phyloP scores from a whole-genome alignment of 53 echinoderm and acorn worm species.

The Echinometra lucunter region DNA sequence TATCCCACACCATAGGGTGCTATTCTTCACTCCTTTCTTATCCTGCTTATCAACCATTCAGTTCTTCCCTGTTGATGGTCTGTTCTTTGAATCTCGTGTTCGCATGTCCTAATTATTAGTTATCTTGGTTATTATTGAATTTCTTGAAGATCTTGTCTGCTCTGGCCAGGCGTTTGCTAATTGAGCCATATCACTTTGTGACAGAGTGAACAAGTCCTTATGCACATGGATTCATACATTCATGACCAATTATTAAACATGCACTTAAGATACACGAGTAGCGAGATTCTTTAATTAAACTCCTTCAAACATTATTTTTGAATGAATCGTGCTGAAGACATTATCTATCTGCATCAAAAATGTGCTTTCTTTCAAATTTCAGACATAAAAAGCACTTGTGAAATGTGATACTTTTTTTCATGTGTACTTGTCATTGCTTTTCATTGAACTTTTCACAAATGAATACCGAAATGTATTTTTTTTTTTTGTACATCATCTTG shows the following conservation, averaged over 20 bases:
- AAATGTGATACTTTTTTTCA: no score
- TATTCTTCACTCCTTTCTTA: background rate
- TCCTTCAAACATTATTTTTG: no score
- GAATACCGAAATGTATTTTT: no score
- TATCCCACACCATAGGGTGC: constrained; percentile 38
- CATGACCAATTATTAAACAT: background rate
- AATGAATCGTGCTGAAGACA: no score
- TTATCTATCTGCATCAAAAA: no score
- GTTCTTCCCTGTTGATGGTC: background rate
- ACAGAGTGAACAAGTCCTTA: background rate
- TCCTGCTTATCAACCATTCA: constrained; percentile 16
- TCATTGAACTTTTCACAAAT: no score
- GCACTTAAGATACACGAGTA: background rate
- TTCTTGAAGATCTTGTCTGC: background rate
- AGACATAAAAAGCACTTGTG: no score
- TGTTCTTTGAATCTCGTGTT: constrained; percentile 2
- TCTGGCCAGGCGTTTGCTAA: background rate
- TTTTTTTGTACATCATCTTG: no score
- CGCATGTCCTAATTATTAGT: constrained; percentile 48
- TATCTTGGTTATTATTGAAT: background rate
- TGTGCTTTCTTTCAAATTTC: no score
- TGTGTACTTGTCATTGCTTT: no score
- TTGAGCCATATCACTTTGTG: constrained; percentile 22
- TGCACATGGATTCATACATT: background rate
- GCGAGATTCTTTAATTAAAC: background rate